phyloP scores from a whole-genome alignment of 2,113 vertebrate genomes.

The Marmota flaviventris region DNA sequence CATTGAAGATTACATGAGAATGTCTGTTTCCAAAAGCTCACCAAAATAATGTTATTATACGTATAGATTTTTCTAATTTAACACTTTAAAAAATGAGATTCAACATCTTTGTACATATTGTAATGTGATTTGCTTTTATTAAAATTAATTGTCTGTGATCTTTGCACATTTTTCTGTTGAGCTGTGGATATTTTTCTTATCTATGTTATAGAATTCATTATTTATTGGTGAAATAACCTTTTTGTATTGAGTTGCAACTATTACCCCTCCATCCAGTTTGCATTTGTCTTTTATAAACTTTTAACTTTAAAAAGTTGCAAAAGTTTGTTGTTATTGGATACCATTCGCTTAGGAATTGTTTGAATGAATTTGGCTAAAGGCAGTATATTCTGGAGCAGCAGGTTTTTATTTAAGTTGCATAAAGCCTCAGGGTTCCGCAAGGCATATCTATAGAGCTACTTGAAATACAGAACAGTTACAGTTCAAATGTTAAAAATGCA shows the following conservation, averaged over 20 bases:
- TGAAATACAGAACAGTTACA: slow-evolving; percentile 27
- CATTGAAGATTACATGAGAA: neutral
- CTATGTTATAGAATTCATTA: neutral
- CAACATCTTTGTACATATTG: neutral
- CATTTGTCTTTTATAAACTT: slow-evolving; percentile 48
- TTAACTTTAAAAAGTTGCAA: slow-evolving; percentile 52
- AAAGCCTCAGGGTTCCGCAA: slow-evolving; percentile 62
- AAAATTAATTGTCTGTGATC: neutral
- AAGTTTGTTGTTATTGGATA: slow-evolving; percentile 54
- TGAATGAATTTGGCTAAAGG: slow-evolving; percentile 56
- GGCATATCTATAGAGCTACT: slow-evolving; percentile 3
- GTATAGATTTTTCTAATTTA: neutral
- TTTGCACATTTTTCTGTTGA: neutral
- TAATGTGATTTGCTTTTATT: neutral
- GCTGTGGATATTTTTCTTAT: neutral
- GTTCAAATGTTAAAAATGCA: slow-evolving; percentile 63
- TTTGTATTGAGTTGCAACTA: neutral
- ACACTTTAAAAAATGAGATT: neutral
- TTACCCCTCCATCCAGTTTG: neutral
- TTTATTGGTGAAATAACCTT: neutral
- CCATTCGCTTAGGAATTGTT: slow-evolving; percentile 35
- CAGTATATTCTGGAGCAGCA: slow-evolving; percentile 30
- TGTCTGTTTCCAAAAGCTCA: neutral
- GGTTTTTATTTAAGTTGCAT: slow-evolving; percentile 64
- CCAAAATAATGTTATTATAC: neutral